Evolutionary conservation across 2,888 invertebrate genomes (phyloP).

Genomic region (Allygus modestus): DNA sequence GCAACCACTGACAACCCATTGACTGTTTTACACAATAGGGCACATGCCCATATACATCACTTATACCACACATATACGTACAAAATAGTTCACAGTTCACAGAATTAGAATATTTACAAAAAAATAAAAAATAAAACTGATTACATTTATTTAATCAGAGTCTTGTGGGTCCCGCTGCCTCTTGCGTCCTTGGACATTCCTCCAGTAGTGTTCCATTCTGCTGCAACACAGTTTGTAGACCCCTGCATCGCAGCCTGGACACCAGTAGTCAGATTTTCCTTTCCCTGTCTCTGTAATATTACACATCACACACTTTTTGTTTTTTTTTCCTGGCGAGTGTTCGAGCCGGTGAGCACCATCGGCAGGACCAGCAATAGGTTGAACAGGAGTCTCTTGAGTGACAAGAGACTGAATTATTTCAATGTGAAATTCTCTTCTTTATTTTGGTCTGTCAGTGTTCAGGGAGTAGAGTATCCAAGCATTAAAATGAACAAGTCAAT

Average conservation of each 20-base stretch:
- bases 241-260: slow-evolving; percentile 19
- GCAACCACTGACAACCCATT: too few relatives aligned
- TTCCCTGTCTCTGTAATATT: not conserved
- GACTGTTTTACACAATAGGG: too few relatives aligned
- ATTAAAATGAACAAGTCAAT: slow-evolving; percentile 37
- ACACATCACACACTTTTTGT: slow-evolving; percentile 4
- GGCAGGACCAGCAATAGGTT: not conserved
- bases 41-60: too few relatives aligned
- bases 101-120: too few relatives aligned
- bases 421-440: not conserved
- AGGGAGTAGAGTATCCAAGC: not conserved
- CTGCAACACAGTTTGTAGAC: not conserved
- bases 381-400: not conserved
- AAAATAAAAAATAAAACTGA: too few relatives aligned
- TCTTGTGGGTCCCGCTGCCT: not conserved
- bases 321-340: too few relatives aligned
- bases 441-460: slow-evolving; percentile 44
- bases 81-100: too few relatives aligned
- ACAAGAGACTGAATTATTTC: slow-evolving; percentile 8
- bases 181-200: not conserved
- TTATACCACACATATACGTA: too few relatives aligned
- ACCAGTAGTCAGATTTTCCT: slow-evolving; percentile 27
- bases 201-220: not conserved
- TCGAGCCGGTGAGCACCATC: not conserved
- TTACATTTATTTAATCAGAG: not conserved